Percentiles rank a stretch among this genome's conserved stretches.
These are phyloP conservation scores for Drosophila kurseongensis DNA, from an alignment of 1,140 invertebrate species.

Conservation along the genomic window DNA sequence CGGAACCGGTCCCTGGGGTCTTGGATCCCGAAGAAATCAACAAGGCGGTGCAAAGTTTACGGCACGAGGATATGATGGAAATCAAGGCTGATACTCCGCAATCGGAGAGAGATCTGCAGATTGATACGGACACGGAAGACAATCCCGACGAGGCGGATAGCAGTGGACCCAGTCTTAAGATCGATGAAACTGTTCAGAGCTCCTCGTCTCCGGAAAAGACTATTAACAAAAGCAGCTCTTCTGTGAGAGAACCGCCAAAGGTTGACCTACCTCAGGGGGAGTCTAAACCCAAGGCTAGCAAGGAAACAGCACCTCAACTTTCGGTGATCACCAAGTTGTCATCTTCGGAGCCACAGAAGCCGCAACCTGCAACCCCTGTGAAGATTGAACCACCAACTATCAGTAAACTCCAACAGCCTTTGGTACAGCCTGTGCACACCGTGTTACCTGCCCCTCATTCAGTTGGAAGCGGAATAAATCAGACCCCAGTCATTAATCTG, in stretches of 20 bases:
- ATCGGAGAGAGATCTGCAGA: slow-evolving; percentile 93
- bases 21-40: slow-evolving; percentile 91
- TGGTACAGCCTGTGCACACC: slow-evolving; percentile 76
- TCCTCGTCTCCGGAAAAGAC: slow-evolving; percentile 34
- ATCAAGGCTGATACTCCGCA: slow-evolving; percentile 93
- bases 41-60: slow-evolving; percentile 91
- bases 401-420: slow-evolving; percentile 68
- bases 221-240: slow-evolving; percentile 15
- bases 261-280: slow-evolving; percentile 4
- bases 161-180: slow-evolving; percentile 77
- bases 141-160: slow-evolving; percentile 86
- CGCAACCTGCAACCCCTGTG: slow-evolving; percentile 31
- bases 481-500: slow-evolving; percentile 65
- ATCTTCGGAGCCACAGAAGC: slow-evolving; percentile 13
- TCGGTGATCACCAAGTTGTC: slow-evolving; percentile 75
- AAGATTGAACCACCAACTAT: slow-evolving; percentile 80
- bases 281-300: background rate
- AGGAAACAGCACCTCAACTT: slow-evolving; percentile 26
- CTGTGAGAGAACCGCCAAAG: slow-evolving; percentile 4
- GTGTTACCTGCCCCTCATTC: slow-evolving; percentile 55
- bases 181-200: slow-evolving; percentile 68
- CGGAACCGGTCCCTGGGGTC: slow-evolving; percentile 23
- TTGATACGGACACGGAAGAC: slow-evolving; percentile 94
- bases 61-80: slow-evolving; percentile 89
- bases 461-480: background rate